Conservation (phyloP, 1,140 invertebrate species). For the Homarus americanus region DNA sequence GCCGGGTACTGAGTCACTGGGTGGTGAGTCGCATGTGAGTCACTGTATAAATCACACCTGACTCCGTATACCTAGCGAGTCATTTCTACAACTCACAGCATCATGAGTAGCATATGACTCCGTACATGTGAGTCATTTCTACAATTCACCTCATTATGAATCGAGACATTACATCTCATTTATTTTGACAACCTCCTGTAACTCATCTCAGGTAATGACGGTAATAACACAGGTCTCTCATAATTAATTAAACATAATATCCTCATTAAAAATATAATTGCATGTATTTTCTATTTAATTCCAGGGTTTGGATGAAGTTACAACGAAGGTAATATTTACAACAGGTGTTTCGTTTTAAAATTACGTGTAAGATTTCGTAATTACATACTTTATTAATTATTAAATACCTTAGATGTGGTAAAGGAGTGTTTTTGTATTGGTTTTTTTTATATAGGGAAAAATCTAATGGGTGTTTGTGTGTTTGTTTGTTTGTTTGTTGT, state of each 20-base stretch:
- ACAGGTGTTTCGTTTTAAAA: slow-evolving; percentile 11
- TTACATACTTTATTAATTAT: background rate
- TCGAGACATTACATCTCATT: slow-evolving; percentile 3
- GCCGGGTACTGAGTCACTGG: no score
- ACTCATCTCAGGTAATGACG: background rate
- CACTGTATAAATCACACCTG: no score
- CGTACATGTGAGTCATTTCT: no score
- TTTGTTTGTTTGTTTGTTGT: no score
- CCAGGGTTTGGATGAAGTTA: slow-evolving; percentile 18
- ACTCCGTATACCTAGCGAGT: no score
- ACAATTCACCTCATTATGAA: no score
- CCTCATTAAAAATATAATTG: background rate
- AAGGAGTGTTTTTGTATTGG: no score
- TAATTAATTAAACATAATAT: slow-evolving; percentile 19
- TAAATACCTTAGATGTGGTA: background rate
- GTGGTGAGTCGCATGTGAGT: no score
- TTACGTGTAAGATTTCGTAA: slow-evolving; percentile 23
- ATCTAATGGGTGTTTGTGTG: no score
- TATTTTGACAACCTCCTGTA: background rate
- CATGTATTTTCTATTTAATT: slow-evolving; percentile 6
- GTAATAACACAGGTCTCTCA: slow-evolving; percentile 23
- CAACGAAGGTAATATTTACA: slow-evolving; percentile 1
- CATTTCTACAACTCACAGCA: no score
- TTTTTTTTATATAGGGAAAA: no score
- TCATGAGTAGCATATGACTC: no score